Base-by-base conservation (phyloP, 1,140 invertebrate genomes). In the Probaryconus sp. region DNA sequence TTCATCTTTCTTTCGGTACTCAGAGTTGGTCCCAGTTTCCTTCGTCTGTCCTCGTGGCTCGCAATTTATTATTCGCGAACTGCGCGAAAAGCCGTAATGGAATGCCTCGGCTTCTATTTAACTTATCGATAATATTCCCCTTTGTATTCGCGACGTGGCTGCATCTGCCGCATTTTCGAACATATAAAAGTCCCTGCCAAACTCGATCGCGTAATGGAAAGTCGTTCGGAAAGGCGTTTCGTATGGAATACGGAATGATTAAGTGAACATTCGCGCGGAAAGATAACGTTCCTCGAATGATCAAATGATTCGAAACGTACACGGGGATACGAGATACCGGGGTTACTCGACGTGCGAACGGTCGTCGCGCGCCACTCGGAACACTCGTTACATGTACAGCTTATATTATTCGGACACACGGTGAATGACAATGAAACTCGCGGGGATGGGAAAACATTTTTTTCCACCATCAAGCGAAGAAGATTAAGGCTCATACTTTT, bases 121-220 rank as follows among this genome's bases (percentile, higher is more conserved):
- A 76, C 61, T 76, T 71, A 71, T 71, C 73, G 73, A 70, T 76
- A 76, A 76, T 76, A 70, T 70, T 61, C 47, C 61, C 47, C 35
- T 76, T 76, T 70, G 65, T 61, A 76, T 76, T 70, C 65, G 58
- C 38, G 40, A 26, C 64, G 51, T 33, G 17, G 51, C 43, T 30
- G 53, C 38, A 69, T 75, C 58, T 38, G 37, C 56, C 64, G 71
- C 56, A 26, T 74, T 74, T 63, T 67, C 56, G 48, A 63, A 64
- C 53, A 47, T 45, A 70, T 48, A 76, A 76, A 76, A 76, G 60
- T 58, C 43, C 43, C 31, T 33, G 64, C 60, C 65, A 61, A 63
- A 61, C 55, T 67, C 61, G 61, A 76, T 70, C 73, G 65, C 65
- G 61, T 70, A 70, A 76, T 67, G 65, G 60, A 61, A 70, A 70